phyloP scores from a whole-genome alignment of 2,888 invertebrate genomes.

The Cistogaster globosa region DNA sequence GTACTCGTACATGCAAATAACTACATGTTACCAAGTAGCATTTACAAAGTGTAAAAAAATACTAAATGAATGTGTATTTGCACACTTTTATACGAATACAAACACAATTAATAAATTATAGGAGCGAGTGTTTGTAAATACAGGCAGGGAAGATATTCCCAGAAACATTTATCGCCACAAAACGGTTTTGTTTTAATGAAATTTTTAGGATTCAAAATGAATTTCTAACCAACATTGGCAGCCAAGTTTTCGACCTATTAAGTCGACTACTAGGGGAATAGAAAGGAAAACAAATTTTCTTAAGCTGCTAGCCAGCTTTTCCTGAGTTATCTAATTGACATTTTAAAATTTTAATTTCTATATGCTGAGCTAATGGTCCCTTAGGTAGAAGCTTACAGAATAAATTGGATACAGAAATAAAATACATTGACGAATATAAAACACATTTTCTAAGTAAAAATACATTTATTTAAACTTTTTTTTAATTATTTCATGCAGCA shows the following conservation, averaged over 20 bases:
- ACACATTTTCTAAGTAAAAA: slow-evolving; percentile 20
- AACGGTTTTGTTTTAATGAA: too few relatives aligned
- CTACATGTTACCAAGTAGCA: slow-evolving; percentile 38
- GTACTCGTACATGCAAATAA: slow-evolving; percentile 50
- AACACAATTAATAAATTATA: not conserved
- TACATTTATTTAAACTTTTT: slow-evolving; percentile 49
- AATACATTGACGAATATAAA: slow-evolving; percentile 36
- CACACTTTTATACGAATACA: not conserved
- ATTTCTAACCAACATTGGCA: too few relatives aligned
- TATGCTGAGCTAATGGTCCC: not conserved
- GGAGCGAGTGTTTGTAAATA: not conserved
- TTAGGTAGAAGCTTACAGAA: not conserved
- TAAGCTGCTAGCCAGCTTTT: too few relatives aligned
- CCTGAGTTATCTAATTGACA: too few relatives aligned
- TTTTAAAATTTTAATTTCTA: too few relatives aligned
- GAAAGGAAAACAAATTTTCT: too few relatives aligned
- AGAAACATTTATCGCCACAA: too few relatives aligned
- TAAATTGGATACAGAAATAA: not conserved
- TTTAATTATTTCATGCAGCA: slow-evolving; percentile 34
- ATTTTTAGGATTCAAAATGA: too few relatives aligned
- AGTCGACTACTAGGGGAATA: too few relatives aligned
- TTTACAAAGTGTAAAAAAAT: slow-evolving; percentile 3
- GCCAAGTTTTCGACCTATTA: too few relatives aligned
- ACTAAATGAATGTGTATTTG: not conserved
- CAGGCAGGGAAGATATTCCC: not conserved